A percentile compares a stretch with the other conserved stretches of the same genome.
phyloP scores from a whole-genome alignment of 2,888 invertebrate genomes.

The Zonitis immaculata region DNA sequence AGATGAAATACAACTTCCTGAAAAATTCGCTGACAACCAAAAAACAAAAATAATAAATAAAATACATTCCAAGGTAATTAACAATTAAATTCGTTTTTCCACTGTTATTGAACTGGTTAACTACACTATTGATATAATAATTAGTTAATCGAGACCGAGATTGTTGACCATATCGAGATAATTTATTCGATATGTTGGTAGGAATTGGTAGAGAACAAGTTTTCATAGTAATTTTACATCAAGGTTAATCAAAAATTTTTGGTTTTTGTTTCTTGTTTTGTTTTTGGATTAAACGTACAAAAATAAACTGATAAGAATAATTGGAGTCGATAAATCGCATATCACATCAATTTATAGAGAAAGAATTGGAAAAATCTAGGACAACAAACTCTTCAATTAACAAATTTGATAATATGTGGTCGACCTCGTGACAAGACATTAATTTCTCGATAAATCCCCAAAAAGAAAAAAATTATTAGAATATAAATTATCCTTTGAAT shows the following conservation, averaged over 20 bases:
- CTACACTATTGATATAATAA: conserved; percentile 18
- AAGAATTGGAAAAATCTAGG: conserved; percentile 7
- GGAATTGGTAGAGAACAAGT: conserved; percentile 21
- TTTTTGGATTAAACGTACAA: too few relatives aligned
- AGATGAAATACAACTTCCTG: background rate
- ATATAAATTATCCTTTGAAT: background rate
- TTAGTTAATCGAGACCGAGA: conserved; percentile 21
- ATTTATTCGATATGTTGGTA: conserved; percentile 16
- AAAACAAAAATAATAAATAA: conserved; percentile 3
- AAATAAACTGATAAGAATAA: conserved; percentile 6
- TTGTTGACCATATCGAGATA: conserved; percentile 20
- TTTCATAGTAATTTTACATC: conserved; percentile 17
- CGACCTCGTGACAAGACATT: conserved; percentile 10
- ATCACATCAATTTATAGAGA: too few relatives aligned
- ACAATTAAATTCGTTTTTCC: conserved; percentile 12
- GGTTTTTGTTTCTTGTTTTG: too few relatives aligned
- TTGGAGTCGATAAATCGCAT: too few relatives aligned
- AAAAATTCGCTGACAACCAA: background rate
- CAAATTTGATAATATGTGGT: conserved; percentile 10
- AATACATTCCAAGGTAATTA: conserved; percentile 10
- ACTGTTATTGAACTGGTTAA: conserved; percentile 9
- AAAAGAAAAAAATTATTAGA: background rate
- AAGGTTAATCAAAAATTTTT: conserved; percentile 11
- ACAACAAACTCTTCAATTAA: conserved; percentile 15
- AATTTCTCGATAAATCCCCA: conserved; percentile 3